Percentiles rank a stretch among this genome's conserved stretches.
Conservation (phyloP, 2,797 vertebrate species). For the Gymnocypris eckloni region DNA sequence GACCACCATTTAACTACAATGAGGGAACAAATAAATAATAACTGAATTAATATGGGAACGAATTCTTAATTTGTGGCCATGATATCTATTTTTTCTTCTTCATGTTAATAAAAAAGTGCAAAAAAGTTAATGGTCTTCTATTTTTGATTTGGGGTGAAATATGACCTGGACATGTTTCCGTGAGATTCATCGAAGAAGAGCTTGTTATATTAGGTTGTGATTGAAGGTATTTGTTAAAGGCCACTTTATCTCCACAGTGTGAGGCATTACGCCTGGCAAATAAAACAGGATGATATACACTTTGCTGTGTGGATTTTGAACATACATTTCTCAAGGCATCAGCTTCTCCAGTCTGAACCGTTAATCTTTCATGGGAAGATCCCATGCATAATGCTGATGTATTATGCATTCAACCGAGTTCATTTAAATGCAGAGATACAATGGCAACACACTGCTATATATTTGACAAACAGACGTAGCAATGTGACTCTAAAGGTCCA, state of each 20-base stretch:
- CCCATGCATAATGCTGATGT: slow-evolving; percentile 71
- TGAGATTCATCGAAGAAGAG: background rate
- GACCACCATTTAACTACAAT: background rate
- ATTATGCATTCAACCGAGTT: slow-evolving; percentile 63
- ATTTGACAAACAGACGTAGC: slow-evolving; percentile 60
- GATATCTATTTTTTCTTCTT: background rate
- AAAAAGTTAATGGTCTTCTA: background rate
- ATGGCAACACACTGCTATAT: slow-evolving; percentile 17
- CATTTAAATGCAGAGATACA: slow-evolving; percentile 59
- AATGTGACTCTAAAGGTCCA: slow-evolving; percentile 48
- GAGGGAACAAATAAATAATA: background rate
- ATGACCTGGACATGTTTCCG: background rate
- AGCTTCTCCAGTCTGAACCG: slow-evolving; percentile 59
- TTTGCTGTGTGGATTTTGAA: slow-evolving; percentile 63
- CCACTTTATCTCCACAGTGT: slow-evolving; percentile 51
- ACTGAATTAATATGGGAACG: background rate
- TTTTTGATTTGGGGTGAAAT: slow-evolving; percentile 14
- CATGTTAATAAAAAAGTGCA: too few species aligned
- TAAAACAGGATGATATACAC: slow-evolving; percentile 64
- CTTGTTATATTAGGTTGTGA: slow-evolving; percentile 19
- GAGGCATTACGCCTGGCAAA: slow-evolving; percentile 52
- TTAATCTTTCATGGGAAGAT: slow-evolving; percentile 71
- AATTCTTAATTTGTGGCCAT: background rate
- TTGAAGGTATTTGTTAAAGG: slow-evolving; percentile 33
- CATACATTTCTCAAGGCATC: slow-evolving; percentile 70